phyloP scores from a whole-genome alignment of 2,888 invertebrate species.

The Lochmaea capreae region DNA sequence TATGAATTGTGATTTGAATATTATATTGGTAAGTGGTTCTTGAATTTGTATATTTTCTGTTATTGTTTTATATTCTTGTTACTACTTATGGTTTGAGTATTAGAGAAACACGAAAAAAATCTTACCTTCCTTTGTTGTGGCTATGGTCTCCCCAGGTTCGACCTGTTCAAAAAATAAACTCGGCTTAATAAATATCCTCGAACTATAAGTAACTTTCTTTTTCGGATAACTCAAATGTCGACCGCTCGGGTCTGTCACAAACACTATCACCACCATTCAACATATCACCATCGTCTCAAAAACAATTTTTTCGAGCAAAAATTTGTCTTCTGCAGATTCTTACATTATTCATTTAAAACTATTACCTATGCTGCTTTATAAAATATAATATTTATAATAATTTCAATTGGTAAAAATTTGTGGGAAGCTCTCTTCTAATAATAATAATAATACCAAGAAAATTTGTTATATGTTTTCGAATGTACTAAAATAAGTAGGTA shows the following conservation, averaged over 20 bases:
- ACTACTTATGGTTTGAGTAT: not conserved
- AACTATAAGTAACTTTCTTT: conserved; percentile 62
- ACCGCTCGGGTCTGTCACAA: conserved; percentile 72
- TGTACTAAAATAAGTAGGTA: no score
- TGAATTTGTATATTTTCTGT: no score
- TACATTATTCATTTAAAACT: not conserved
- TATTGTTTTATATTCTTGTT: no score
- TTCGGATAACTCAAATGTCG: conserved; percentile 56
- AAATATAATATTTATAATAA: not conserved
- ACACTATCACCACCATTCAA: conserved; percentile 78
- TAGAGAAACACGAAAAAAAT: not conserved
- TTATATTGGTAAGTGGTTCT: no score
- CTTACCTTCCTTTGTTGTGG: conserved; percentile 89
- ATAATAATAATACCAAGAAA: no score
- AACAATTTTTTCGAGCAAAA: conserved; percentile 32
- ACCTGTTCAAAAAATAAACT: conserved; percentile 62
- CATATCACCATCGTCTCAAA: conserved; percentile 52
- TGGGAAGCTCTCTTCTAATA: not conserved
- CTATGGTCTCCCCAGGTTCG: conserved; percentile 81
- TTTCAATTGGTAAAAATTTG: not conserved
- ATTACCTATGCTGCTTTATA: not conserved
- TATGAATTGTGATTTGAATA: no score
- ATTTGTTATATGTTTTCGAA: no score
- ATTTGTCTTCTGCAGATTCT: not conserved
- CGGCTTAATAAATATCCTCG: conserved; percentile 63